Conservation (phyloP, 2,888 invertebrate species). For the Noctua pronuba region DNA sequence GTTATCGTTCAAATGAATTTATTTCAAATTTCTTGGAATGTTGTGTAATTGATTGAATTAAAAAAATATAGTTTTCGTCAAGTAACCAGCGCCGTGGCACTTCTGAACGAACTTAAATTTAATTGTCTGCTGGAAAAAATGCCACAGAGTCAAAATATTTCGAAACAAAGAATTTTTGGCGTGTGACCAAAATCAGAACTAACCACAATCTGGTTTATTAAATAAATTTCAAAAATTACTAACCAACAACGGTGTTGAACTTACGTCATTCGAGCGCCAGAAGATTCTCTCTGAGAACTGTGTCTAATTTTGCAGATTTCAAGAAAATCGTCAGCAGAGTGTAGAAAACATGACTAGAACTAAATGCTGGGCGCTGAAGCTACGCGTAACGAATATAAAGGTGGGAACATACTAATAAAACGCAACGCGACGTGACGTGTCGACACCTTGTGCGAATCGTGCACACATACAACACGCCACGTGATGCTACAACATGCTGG, state of each 20-base stretch:
- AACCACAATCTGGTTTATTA: not conserved
- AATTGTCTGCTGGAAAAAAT: constrained; percentile 8
- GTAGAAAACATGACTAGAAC: too few species aligned
- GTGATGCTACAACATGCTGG: too few species aligned
- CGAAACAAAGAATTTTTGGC: not conserved
- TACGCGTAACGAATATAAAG: too few species aligned
- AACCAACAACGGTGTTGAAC: not conserved
- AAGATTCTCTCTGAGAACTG: not conserved
- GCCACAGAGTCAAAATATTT: not conserved
- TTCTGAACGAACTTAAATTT: not conserved
- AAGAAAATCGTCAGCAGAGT: not conserved
- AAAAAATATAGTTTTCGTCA: not conserved
- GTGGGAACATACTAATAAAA: too few species aligned
- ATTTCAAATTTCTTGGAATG: not conserved
- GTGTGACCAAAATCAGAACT: not conserved
- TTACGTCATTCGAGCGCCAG: not conserved
- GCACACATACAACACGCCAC: too few species aligned
- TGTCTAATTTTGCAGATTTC: not conserved
- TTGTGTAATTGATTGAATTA: not conserved
- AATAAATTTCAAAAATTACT: not conserved
- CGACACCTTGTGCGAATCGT: too few species aligned
- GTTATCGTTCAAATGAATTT: not conserved
- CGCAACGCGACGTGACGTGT: too few species aligned
- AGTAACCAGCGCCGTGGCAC: not conserved
- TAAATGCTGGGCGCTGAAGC: too few species aligned